A percentile compares a stretch with the other conserved stretches of the same genome.
phyloP scores from a whole-genome alignment of 2,113 vertebrate genomes.

The Pelodiscus sinensis region DNA sequence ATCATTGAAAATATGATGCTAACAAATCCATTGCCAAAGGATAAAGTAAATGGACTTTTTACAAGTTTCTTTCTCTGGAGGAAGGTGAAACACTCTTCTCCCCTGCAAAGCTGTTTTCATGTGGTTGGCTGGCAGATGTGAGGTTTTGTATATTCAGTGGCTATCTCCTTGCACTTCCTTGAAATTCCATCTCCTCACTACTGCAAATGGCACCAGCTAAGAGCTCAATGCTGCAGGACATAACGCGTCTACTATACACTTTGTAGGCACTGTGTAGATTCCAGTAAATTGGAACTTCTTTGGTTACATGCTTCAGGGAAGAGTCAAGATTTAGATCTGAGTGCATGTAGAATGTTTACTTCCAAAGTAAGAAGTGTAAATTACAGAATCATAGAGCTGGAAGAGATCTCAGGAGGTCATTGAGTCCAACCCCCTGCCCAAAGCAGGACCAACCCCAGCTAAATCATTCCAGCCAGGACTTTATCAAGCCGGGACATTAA shows the following conservation, averaged over 20 bases:
- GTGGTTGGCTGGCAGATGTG: neutral
- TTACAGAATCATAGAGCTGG: too few relatives aligned
- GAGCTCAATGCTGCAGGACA: neutral
- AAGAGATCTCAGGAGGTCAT: too few relatives aligned
- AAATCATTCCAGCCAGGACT: too few relatives aligned
- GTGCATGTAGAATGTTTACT: neutral
- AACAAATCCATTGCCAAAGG: neutral
- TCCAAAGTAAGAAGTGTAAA: neutral
- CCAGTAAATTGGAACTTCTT: neutral
- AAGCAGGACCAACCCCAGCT: too few relatives aligned
- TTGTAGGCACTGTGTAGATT: fast-evolving
- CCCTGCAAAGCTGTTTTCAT: neutral
- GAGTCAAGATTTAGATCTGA: neutral
- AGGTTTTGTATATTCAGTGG: neutral
- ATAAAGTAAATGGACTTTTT: slow-evolving; percentile 6
- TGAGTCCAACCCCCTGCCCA: too few relatives aligned
- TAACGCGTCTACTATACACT: neutral
- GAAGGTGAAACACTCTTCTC: neutral
- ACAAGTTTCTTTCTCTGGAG: neutral
- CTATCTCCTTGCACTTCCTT: neutral
- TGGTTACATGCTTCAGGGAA: neutral
- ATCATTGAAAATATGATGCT: fast-evolving
- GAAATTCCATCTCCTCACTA: neutral
- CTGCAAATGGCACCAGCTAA: neutral
- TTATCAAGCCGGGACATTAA: too few relatives aligned